Evolutionary conservation across 1,140 invertebrate species (phyloP).

Genomic region (Drosophila pectinifera): DNA sequence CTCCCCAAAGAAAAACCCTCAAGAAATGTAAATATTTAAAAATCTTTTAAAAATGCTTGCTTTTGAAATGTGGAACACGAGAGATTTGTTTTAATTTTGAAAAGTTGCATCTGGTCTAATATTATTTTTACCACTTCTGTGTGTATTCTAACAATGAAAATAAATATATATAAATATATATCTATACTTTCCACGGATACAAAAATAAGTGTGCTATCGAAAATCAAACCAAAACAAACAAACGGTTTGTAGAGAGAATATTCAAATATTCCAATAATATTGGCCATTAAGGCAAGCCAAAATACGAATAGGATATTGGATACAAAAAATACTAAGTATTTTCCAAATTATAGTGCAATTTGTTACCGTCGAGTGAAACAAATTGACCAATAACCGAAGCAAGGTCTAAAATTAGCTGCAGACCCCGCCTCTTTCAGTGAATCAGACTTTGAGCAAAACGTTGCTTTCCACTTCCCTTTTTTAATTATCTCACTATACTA

Average conservation of each 20-base stretch:
- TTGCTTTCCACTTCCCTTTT: not conserved
- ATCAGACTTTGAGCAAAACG: not conserved
- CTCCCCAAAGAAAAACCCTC: not conserved
- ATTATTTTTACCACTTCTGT: not conserved
- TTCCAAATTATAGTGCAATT: slow-evolving; percentile 13
- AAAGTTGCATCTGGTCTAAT: slow-evolving; percentile 3
- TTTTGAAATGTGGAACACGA: not conserved
- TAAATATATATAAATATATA: slow-evolving; percentile 13
- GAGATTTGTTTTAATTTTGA: not conserved
- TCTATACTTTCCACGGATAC: slow-evolving; percentile 9
- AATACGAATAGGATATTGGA: not conserved
- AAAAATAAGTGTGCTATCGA: slow-evolving; percentile 21
- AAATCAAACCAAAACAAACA: not conserved
- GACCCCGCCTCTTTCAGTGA: not conserved
- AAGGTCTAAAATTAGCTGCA: slow-evolving; percentile 3
- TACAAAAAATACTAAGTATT: not conserved
- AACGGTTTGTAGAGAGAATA: not conserved
- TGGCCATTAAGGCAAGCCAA: not conserved
- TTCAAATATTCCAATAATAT: slow-evolving; percentile 5
- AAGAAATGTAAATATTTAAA: not conserved
- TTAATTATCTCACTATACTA: not conserved
- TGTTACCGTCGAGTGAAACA: slow-evolving; percentile 8
- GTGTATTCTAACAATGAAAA: slow-evolving; percentile 10
- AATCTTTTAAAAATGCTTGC: not conserved
- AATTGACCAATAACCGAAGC: slow-evolving; percentile 2